Evolutionary conservation across 2,888 invertebrate genomes (phyloP), one percentile per base, ranked within the genome.

Genomic region (Carabus problematicus): DNA sequence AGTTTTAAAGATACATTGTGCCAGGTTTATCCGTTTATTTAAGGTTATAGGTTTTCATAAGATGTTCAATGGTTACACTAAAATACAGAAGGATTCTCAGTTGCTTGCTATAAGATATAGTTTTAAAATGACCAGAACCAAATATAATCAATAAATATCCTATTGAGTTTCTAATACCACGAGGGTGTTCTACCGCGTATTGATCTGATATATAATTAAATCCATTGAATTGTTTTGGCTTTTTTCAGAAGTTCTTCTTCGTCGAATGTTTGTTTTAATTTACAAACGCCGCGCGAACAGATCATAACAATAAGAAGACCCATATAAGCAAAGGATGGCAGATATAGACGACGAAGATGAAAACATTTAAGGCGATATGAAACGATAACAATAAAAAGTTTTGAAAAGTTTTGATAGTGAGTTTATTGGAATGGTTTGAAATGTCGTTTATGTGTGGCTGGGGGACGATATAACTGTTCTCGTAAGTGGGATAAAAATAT

Each of bases 371-470:
- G 67, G 42, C 59, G 67, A 67, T 67, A 67, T 67, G 67, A 67
- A 67, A 67, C 67, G 67, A 67, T 67, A 67, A 67, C 67, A 67
- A 67, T 67, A 67, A 67, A 67, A 67, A 67, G 67, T 67, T 67
- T 67, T 49, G 14, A 67, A 67, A 67, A 67, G 60, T 67, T 67
- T 55, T 60, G 67, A 67, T 67, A 67, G 67, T 67, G 60, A 67
- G 67, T 67, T 67, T 67, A 67, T 67, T 67, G 67, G 67, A 67
- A 67, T 67, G 67, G 67, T 60, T 67, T 67, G 67, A 41, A 67
- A 67, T 58, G 67, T 60, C 67, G 67, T 67, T 67, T 67, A 67
- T 67, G 52, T 67, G 67, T 67, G 67, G 67, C 67, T 67, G 45
- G 67, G 67, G 67, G 60, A 39, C 60, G 67, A 59, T 67, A 67